Conservation (phyloP, 2,797 vertebrate species). For the Siniperca scherzeri region DNA sequence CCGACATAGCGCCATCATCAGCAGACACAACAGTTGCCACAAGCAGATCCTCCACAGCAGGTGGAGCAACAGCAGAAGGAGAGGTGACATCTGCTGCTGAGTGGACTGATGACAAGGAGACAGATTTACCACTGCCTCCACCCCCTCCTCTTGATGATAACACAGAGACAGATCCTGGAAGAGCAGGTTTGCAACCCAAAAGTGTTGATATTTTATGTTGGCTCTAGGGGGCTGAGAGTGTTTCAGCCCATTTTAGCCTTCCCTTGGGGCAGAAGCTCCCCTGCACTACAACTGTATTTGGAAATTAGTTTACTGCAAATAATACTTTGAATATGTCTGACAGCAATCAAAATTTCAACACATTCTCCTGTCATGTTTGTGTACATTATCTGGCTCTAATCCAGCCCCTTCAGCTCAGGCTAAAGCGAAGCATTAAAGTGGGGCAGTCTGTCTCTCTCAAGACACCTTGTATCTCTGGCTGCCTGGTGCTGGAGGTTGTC, state of each 20-base stretch:
- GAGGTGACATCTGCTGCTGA: slow-evolving; percentile 55
- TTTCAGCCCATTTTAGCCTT: background rate
- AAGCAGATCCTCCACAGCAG: slow-evolving; percentile 42
- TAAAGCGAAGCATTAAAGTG: slow-evolving; percentile 34
- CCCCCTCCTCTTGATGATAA: slow-evolving; percentile 65
- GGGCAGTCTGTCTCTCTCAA: slow-evolving; percentile 42
- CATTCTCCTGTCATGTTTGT: slow-evolving; percentile 44
- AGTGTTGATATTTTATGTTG: slow-evolving; percentile 32
- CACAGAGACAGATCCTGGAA: slow-evolving; percentile 45
- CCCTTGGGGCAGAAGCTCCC: background rate
- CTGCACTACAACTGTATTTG: background rate
- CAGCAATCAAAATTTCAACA: slow-evolving; percentile 22
- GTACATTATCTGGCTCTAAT: slow-evolving; percentile 30
- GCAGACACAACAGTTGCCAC: slow-evolving; percentile 32
- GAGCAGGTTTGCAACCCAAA: slow-evolving; percentile 72
- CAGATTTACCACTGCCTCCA: slow-evolving; percentile 73
- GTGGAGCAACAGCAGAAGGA: slow-evolving; percentile 44
- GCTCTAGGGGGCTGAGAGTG: background rate
- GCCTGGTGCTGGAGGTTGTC: slow-evolving; percentile 55
- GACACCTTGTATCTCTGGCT: slow-evolving; percentile 60
- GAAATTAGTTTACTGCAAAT: background rate
- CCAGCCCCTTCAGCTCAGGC: slow-evolving; percentile 28
- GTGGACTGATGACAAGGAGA: slow-evolving; percentile 52
- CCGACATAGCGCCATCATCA: slow-evolving; percentile 33
- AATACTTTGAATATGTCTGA: slow-evolving; percentile 13